A percentile compares a stretch with the other conserved stretches of the same genome.
Evolutionary conservation across 2,797 vertebrate genomes (phyloP).

Genomic region (Neoniphon sammara): DNA sequence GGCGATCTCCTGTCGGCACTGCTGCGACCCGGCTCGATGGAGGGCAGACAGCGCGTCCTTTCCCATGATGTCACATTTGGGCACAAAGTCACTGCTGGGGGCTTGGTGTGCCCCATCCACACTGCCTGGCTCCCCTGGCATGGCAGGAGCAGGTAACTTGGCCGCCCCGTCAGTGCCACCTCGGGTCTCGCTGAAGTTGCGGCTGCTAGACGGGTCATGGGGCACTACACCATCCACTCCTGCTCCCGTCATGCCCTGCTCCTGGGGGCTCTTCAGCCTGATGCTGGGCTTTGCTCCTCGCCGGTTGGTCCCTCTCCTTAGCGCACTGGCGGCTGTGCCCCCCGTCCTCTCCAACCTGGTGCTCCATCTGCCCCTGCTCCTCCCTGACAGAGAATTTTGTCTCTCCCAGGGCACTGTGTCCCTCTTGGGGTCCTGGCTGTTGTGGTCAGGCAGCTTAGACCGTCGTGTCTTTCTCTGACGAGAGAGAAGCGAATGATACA

Average conservation of each 20-base stretch:
- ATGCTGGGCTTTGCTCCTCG: constrained; percentile 69
- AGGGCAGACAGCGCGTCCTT: constrained; percentile 95
- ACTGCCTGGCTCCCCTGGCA: constrained; percentile 92
- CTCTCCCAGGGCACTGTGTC: constrained; percentile 85
- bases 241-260: constrained; percentile 56
- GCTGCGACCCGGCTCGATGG: constrained; percentile 89
- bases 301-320: constrained; percentile 82
- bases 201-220: constrained; percentile 87
- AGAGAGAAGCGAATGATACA: constrained; percentile 3
- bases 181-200: constrained; percentile 85
- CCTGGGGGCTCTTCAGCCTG: constrained; percentile 69
- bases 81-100: constrained; percentile 88
- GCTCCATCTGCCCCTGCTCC: constrained; percentile 85
- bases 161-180: constrained; percentile 71
- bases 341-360: constrained; percentile 80
- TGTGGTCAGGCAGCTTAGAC: constrained; percentile 89
- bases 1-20: constrained; percentile 95
- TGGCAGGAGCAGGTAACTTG: constrained; percentile 72
- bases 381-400: constrained; percentile 80
- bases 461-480: constrained; percentile 88
- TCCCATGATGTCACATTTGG: constrained; percentile 93
- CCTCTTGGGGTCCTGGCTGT: constrained; percentile 86
- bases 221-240: constrained; percentile 49
- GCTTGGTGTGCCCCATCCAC: constrained; percentile 93
- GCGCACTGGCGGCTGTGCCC: constrained; percentile 68